These are phyloP conservation scores for Lepus timidus DNA, from an alignment of 2,113 vertebrate species.

Conservation along the genomic window DNA sequence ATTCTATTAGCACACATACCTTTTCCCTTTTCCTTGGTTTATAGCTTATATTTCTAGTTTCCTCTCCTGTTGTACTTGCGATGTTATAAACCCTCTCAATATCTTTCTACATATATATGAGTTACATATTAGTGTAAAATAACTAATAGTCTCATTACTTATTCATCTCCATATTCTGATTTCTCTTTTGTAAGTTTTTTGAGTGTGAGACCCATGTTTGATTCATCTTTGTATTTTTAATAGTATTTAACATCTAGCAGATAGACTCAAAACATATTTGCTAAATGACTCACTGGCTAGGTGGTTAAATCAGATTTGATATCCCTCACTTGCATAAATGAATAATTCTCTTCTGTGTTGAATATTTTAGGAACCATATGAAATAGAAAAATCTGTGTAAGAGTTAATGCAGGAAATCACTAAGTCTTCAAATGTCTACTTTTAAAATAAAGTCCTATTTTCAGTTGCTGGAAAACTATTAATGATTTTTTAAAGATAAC, in stretches of 20 bases:
- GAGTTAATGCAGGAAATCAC: neutral
- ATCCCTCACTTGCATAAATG: neutral
- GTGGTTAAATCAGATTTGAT: neutral
- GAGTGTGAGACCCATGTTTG: neutral
- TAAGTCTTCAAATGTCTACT: neutral
- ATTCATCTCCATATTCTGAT: neutral
- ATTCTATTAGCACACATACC: neutral
- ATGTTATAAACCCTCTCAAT: neutral
- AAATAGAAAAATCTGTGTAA: neutral
- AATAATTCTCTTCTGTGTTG: neutral
- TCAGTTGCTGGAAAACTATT: neutral
- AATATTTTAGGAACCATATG: neutral
- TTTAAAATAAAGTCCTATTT: slow-evolving; percentile 26
- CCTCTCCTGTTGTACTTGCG: neutral
- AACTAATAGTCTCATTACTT: slow-evolving; percentile 25
- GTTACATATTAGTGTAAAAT: slow-evolving; percentile 26
- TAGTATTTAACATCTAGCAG: neutral
- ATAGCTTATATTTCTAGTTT: slow-evolving; percentile 8
- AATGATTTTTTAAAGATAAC: slow-evolving; percentile 35
- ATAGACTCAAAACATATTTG: neutral
- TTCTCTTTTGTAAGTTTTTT: slow-evolving; percentile 5
- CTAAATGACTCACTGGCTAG: neutral
- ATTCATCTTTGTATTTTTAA: neutral
- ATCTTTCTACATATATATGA: neutral
- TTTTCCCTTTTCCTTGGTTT: neutral